Conservation (phyloP, 2,888 invertebrate species). For the Coecobrya sp. region DNA sequence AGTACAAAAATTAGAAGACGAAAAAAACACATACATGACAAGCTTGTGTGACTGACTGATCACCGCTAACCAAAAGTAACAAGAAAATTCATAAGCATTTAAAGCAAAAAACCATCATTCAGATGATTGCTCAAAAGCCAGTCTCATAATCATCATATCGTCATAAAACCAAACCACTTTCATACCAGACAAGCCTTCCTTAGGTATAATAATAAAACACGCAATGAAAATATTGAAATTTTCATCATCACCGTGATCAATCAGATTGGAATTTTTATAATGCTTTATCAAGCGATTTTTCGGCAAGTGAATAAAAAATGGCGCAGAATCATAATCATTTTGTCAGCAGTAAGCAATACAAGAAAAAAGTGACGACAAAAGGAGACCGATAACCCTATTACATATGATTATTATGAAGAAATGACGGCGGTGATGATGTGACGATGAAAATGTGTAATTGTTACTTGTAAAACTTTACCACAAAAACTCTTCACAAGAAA, state of each 20-base stretch:
- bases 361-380: constrained; percentile 45
- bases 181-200: constrained; percentile 36
- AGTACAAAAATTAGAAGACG: not conserved
- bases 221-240: not conserved
- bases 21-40: constrained; percentile 26
- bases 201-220: not conserved
- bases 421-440: not conserved
- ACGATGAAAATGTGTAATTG: not conserved
- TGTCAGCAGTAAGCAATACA: constrained; percentile 23
- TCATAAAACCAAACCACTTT: constrained; percentile 62
- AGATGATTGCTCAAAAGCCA: constrained; percentile 12
- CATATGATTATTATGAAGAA: constrained; percentile 30
- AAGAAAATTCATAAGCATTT: constrained; percentile 7
- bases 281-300: not conserved
- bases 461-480: not conserved
- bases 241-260: not conserved
- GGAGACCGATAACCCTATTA: constrained; percentile 73
- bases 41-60: constrained; percentile 46
- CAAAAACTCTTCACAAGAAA: not conserved
- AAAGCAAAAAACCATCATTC: constrained; percentile 26
- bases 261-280: not conserved
- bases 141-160: constrained; percentile 12
- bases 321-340: constrained; percentile 24
- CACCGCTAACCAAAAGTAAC: constrained; percentile 14
- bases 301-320: not conserved